Evolutionary conservation across 2,797 vertebrate genomes (phyloP), one percentile per base, ranked within the genome.

Genomic region (Sebastiscus albofasciatus): DNA sequence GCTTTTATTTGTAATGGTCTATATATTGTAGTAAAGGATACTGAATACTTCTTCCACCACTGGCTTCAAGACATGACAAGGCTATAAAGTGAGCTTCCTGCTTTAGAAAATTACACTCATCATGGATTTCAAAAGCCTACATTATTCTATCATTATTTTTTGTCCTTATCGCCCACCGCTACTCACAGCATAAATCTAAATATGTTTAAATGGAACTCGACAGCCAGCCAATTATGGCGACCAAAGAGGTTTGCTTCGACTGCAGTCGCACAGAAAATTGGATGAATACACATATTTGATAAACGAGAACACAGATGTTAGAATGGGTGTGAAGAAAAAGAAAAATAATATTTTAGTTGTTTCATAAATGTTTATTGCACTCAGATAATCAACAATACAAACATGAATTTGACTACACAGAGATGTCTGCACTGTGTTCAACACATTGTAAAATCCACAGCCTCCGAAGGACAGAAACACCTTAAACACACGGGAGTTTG

Each of bases 301-400:
- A 11, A 64, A 34, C 20, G 20, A 14, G 3, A 65, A 58, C 9
- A 66, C 10, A 20, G 46, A 58, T 8, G 18, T 26, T 11, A 16
- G 2, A 78, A 46, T 9, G 8, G 2, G 2, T 9, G 52, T 22
- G 12, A 72, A 66, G 4, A 42, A 42, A 42, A 42, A 39, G 69
- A 22, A 54, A 52, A 65, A 9, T 26, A 14, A 70, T 24, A 27
- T 58, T 78, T 58, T 3, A 42, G 34, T 86, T 34, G 12, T 86
- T 91, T 92, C 79, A 81, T 87, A 84, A 83, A 87, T 87, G 60
- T 95, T 95, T 96, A 96, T 96, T 96, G 95, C 94, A 96, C 93
- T 92, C 90, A 89, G 71, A 89, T 94, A 88, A 91, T 91, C 82
- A 95, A 94, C 92, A 89, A 88, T 89, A 94, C 91, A 95, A 90